Evolutionary conservation across 2,113 vertebrate species (phyloP).

Genomic region (Cinclus mexicanus): DNA sequence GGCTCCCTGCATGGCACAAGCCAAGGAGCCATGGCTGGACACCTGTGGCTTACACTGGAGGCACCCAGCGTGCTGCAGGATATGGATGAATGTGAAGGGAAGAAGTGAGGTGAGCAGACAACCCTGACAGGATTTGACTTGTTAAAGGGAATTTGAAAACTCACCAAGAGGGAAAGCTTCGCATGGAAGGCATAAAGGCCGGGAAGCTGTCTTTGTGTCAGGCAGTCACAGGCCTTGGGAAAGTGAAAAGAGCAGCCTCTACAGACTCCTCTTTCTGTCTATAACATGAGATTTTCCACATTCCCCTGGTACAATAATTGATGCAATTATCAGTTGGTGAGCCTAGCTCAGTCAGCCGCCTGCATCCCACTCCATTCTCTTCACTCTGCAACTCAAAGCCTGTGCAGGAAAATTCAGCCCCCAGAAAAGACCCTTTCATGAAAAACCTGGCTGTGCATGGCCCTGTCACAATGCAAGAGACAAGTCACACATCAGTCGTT

Average conservation of each 20-base stretch:
- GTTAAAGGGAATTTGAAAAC: neutral
- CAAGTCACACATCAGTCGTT: neutral
- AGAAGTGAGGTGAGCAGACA: neutral
- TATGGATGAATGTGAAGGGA: neutral
- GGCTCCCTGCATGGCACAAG: neutral
- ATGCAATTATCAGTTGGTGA: neutral
- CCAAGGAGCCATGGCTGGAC: rapidly evolving
- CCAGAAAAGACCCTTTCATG: neutral
- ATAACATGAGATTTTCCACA: neutral
- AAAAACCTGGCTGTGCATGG: neutral
- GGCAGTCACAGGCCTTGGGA: neutral
- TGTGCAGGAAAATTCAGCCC: neutral
- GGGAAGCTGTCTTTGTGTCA: neutral
- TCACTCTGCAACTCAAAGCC: neutral
- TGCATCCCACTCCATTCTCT: neutral
- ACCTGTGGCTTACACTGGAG: neutral
- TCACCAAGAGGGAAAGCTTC: neutral
- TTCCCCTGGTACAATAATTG: neutral
- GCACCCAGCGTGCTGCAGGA: neutral
- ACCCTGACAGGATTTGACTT: neutral
- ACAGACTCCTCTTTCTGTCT: neutral
- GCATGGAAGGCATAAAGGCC: neutral
- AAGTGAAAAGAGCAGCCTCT: neutral
- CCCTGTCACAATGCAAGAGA: neutral
- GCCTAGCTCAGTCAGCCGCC: neutral